Percentiles rank a stretch among this genome's conserved stretches.
Conservation (phyloP, 1,140 invertebrate genomes). For the Drosophila tropicalis region DNA sequence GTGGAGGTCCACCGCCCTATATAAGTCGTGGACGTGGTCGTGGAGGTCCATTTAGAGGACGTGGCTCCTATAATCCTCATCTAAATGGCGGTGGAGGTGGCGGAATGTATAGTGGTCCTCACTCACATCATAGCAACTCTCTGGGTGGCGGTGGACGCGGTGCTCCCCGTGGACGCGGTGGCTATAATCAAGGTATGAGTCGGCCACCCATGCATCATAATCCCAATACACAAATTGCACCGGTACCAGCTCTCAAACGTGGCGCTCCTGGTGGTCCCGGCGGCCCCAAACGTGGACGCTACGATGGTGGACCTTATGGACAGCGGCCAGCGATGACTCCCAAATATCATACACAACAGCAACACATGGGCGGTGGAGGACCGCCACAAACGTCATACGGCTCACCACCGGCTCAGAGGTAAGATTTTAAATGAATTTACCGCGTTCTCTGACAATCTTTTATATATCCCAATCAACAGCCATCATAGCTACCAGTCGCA, state of each 20-base stretch:
- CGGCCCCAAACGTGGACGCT: conserved; percentile 79
- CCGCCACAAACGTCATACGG: conserved; percentile 64
- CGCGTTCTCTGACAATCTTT: too few species aligned
- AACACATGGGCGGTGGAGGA: conserved; percentile 61
- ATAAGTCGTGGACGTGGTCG: conserved; percentile 71
- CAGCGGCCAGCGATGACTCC: conserved; percentile 74
- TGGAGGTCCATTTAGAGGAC: conserved; percentile 52
- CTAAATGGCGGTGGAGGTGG: conserved; percentile 67
- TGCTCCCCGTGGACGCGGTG: conserved; percentile 75
- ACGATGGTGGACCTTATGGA: conserved; percentile 77
- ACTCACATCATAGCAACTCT: conserved; percentile 62
- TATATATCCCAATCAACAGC: conserved; percentile 42
- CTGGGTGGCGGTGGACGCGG: conserved; percentile 70
- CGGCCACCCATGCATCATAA: conserved; percentile 81
- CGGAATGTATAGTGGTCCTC: conserved; percentile 63
- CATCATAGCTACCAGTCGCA: conserved; percentile 77
- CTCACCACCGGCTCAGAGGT: conserved; percentile 70
- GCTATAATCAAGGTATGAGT: conserved; percentile 78
- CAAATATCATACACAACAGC: conserved; percentile 74
- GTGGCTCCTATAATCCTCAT: conserved; percentile 77
- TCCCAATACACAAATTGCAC: conserved; percentile 82
- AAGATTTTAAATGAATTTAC: too few species aligned
- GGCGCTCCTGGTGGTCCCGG: conserved; percentile 79
- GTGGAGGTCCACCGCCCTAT: conserved; percentile 62
- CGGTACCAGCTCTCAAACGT: conserved; percentile 80